Conservation (phyloP, 2,113 vertebrate species). For the Panthera leo region DNA sequence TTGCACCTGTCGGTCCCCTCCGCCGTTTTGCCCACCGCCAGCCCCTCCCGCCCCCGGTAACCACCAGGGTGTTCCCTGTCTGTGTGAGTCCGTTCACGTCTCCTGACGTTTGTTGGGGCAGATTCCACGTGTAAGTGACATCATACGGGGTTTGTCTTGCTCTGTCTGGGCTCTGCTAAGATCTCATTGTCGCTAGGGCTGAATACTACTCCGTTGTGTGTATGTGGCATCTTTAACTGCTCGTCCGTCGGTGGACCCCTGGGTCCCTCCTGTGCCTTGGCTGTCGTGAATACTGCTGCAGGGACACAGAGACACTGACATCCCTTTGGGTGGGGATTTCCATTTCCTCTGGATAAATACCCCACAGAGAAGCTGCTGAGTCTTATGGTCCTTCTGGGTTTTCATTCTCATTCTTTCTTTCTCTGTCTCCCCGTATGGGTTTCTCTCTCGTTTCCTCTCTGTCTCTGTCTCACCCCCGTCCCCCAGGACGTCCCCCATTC, state of each 20-base stretch:
- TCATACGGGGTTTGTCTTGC: too few relatives aligned
- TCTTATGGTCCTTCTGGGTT: too few relatives aligned
- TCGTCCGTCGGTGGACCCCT: too few relatives aligned
- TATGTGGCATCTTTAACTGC: rapidly evolving
- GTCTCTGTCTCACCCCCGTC: neutral
- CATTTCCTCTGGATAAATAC: neutral
- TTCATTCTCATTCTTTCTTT: neutral
- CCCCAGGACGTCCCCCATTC: too few relatives aligned
- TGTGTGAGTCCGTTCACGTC: neutral
- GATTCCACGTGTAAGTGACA: too few relatives aligned
- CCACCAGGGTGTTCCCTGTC: neutral
- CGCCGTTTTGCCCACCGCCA: too few relatives aligned
- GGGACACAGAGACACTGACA: neutral
- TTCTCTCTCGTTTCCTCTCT: neutral
- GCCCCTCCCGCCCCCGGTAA: too few relatives aligned
- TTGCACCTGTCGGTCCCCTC: too few relatives aligned
- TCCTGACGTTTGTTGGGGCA: neutral
- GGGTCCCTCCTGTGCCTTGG: too few relatives aligned
- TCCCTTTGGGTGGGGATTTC: neutral
- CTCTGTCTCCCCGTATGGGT: neutral
- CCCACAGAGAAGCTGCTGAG: too few relatives aligned
- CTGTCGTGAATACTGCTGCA: neutral
- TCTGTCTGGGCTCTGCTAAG: neutral
- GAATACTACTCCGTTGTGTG: neutral
- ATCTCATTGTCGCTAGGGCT: neutral